Evolutionary conservation across 2,797 vertebrate genomes (phyloP).

Genomic region (Champsocephalus esox): DNA sequence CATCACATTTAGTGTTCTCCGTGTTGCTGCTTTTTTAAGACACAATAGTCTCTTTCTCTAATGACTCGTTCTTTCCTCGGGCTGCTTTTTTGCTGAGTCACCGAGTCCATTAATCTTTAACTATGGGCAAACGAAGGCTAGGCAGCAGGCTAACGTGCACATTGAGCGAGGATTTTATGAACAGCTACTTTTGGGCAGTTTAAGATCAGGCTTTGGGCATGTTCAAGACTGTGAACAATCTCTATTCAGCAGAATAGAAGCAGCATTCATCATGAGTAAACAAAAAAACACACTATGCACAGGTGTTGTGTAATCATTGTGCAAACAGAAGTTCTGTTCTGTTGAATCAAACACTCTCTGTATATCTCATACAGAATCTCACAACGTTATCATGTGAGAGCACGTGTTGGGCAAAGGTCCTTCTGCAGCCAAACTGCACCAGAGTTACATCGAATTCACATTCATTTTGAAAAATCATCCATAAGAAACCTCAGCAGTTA

Average conservation of each 20-base stretch:
- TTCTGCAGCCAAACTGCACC: conserved; percentile 9
- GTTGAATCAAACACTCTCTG: background rate
- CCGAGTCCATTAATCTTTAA: conserved; percentile 70
- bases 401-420: conserved; percentile 59
- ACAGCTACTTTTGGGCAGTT: conserved; percentile 22
- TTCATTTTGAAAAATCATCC: background rate
- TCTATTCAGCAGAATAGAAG: background rate
- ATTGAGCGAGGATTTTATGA: conserved; percentile 20
- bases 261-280: conserved; percentile 2
- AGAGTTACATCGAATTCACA: background rate
- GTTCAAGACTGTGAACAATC: background rate
- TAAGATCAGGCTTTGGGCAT: conserved; percentile 9
- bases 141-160: conserved; percentile 32
- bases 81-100: conserved; percentile 71
- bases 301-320: background rate
- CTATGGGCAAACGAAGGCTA: conserved; percentile 40
- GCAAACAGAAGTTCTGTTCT: conserved; percentile 28
- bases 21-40: conserved; percentile 13
- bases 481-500: background rate
- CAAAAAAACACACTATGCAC: background rate
- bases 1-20: background rate
- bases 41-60: conserved; percentile 24
- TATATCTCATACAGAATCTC: conserved; percentile 35
- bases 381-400: conserved; percentile 44
- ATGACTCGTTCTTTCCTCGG: conserved; percentile 36